phyloP scores from a whole-genome alignment of 2,888 invertebrate genomes.

The Pristionchus exspectatus region DNA sequence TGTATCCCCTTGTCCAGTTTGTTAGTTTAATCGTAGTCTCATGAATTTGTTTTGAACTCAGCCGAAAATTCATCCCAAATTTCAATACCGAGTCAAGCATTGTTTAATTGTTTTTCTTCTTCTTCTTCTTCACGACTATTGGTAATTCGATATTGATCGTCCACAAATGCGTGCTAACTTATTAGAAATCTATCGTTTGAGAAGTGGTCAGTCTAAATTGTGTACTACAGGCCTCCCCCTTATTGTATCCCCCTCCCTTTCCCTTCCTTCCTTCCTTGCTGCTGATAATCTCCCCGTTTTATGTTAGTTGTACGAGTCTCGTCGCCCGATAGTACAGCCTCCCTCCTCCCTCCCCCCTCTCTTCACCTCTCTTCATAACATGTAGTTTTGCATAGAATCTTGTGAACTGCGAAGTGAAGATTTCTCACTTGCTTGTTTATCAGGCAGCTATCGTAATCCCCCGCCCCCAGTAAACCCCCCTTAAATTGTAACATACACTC shows the following conservation, averaged over 20 bases:
- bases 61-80: constrained; percentile 16
- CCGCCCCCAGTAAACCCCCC: not conserved
- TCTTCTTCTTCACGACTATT: not conserved
- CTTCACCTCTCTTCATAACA: constrained; percentile 16
- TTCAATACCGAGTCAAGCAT: constrained; percentile 30
- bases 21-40: constrained; percentile 43
- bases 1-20: constrained; percentile 32
- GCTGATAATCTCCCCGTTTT: constrained; percentile 12
- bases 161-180: constrained; percentile 34
- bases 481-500: constrained; percentile 39
- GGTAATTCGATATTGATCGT: constrained; percentile 25
- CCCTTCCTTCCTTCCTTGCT: not conserved
- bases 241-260: not conserved
- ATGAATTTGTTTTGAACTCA: constrained; percentile 34
- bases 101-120: not conserved
- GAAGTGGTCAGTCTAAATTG: constrained; percentile 1
- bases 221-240: not conserved
- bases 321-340: not conserved
- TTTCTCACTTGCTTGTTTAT: not conserved
- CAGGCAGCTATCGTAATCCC: not conserved
- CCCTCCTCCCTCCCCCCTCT: not conserved
- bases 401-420: constrained; percentile 30
- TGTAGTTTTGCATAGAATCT: constrained; percentile 44
- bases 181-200: constrained; percentile 31
- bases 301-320: constrained; percentile 37